Conservation (phyloP, 2,113 vertebrate species). For the Tonatia bakeri region DNA sequence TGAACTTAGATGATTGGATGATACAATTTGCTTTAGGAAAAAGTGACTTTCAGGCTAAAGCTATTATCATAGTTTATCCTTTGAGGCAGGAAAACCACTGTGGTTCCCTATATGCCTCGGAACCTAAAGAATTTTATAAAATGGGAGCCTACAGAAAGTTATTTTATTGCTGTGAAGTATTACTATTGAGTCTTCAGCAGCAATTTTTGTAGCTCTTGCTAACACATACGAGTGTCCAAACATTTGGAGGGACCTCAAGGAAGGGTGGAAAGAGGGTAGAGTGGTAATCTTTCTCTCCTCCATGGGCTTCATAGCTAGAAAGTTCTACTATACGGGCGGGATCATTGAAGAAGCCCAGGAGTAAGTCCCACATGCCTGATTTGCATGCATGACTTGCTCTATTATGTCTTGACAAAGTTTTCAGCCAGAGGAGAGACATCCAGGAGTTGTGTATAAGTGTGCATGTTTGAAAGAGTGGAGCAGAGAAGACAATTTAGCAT, state of each 20-base stretch:
- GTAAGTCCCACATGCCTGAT: not conserved
- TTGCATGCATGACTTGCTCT: not conserved
- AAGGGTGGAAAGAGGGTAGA: not conserved
- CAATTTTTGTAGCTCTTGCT: not conserved
- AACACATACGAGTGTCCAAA: not conserved
- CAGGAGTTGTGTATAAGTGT: not conserved
- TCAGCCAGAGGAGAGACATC: not conserved
- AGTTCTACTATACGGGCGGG: not conserved
- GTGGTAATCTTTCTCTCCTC: not conserved
- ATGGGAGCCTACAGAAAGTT: not conserved
- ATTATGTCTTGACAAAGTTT: not conserved
- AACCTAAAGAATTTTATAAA: not conserved
- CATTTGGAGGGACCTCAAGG: not conserved
- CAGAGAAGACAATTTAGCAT: not conserved
- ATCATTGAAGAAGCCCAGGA: not conserved
- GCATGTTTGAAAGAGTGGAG: not conserved
- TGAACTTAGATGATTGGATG: accelerated
- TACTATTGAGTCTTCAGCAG: not conserved
- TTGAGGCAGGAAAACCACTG: not conserved
- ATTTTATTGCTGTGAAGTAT: not conserved
- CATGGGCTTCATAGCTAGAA: not conserved
- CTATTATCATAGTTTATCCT: not conserved
- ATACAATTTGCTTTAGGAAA: conserved; percentile 7
- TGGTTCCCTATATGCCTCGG: not conserved
- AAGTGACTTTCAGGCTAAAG: conserved; percentile 1